Conservation (phyloP, 1,140 invertebrate genomes). For the Drosophila micromelanica region DNA sequence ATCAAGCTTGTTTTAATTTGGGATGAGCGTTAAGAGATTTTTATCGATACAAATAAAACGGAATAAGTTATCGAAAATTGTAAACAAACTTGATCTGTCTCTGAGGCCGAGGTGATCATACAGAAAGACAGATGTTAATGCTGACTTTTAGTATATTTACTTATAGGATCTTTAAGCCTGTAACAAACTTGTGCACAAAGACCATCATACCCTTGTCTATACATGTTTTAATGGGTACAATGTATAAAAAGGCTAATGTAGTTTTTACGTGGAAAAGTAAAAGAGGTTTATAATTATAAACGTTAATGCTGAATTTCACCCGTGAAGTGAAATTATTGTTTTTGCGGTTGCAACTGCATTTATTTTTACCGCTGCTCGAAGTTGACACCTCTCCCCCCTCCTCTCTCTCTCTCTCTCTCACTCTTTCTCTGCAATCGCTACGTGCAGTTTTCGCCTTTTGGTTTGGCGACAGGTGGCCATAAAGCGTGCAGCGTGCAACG, state of each 20-base stretch:
- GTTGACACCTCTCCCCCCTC: conserved; percentile 36
- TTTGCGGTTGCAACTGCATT: conserved; percentile 37
- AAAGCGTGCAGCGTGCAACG: conserved; percentile 11
- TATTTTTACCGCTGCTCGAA: conserved; percentile 51
- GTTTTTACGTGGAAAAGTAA: conserved; percentile 28
- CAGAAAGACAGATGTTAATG: no score
- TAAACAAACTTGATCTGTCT: no score
- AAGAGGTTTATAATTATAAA: conserved; percentile 41
- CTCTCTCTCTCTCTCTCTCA: neutral
- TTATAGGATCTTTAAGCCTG: no score
- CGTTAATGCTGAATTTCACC: conserved; percentile 67
- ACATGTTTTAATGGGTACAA: no score
- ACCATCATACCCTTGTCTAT: no score
- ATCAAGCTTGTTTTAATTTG: no score
- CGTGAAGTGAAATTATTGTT: conserved; percentile 68
- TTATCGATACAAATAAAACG: no score
- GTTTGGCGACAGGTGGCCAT: conserved; percentile 62
- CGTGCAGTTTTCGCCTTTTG: conserved; percentile 54
- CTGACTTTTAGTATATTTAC: no score
- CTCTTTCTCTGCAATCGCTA: conserved; percentile 10
- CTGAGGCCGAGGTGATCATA: no score
- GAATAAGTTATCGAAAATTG: no score
- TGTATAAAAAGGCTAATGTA: conserved; percentile 18
- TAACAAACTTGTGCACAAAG: no score
- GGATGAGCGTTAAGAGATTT: no score